A percentile compares a stretch with the other conserved stretches of the same genome.
Evolutionary conservation across 2,797 vertebrate species (phyloP).

Genomic region (Anniella stebbinsi): DNA sequence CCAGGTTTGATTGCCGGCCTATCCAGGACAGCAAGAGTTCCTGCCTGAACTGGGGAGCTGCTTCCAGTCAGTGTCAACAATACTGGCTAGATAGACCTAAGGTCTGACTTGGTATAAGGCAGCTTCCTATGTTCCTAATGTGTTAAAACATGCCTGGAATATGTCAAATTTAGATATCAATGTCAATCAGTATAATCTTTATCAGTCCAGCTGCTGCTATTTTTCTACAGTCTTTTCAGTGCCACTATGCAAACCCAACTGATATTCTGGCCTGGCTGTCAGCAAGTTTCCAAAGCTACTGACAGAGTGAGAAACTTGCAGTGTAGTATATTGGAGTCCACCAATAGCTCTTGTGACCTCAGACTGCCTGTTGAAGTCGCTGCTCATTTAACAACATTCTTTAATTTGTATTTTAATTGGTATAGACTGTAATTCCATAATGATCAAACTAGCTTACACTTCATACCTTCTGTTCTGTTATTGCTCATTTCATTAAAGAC

Average conservation of each 20-base stretch:
- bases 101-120: too few species aligned
- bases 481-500: slow-evolving; percentile 10
- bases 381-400: not conserved
- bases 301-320: slow-evolving; percentile 14
- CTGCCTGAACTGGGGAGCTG: too few species aligned
- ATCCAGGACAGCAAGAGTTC: too few species aligned
- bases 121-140: too few species aligned
- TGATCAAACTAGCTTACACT: slow-evolving; percentile 2
- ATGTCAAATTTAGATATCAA: not conserved
- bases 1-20: too few species aligned
- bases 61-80: too few species aligned
- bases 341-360: slow-evolving; percentile 33
- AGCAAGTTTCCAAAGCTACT: slow-evolving; percentile 36
- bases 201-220: not conserved
- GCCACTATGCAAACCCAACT: slow-evolving; percentile 35
- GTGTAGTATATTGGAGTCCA: not conserved
- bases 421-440: slow-evolving; percentile 2
- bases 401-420: slow-evolving; percentile 25
- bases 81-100: too few species aligned
- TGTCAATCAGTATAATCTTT: not conserved
- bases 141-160: not conserved
- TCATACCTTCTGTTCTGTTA: slow-evolving; percentile 20
- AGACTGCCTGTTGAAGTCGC: slow-evolving; percentile 27
- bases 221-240: slow-evolving; percentile 1
- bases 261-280: not conserved